Base-by-base conservation (phyloP, 2,888 invertebrate genomes). In the Acleris emargana region DNA sequence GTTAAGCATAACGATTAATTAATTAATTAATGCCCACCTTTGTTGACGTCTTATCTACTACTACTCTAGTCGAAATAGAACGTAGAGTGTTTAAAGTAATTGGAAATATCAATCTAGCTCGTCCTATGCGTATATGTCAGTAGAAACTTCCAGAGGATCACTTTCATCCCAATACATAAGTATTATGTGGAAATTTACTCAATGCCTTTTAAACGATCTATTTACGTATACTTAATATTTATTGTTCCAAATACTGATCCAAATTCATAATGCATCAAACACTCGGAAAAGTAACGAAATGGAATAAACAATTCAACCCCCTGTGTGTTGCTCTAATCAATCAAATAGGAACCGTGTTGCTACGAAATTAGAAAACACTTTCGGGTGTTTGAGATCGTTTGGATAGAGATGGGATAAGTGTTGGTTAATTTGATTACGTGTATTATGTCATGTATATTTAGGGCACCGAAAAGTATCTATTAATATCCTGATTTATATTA, bases 331-430 rank as follows among this genome's bases (percentile, higher is more conserved):
- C 68, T 68, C 59, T 73, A 77, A 80, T 80, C 75, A 77, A 79
- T 80, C 81, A 77, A 77, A 71, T 57, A 57, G 60, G 49, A 60
- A 70, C 71, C 64, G 68, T 73, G 69, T 67, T 75, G 67, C 75
- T 74, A 72, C 71, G 71, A 75, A 79, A 81, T 81, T 79, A 80
- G 79, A 77, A 79, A 81, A 76, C 78, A 81, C 80, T 80, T 82
- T 84, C 72, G 73, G 73, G 76, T 83, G 80, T 80, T 83, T 84
- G 82, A 84, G 78, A 70, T 74, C 73, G 74, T 72, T 78, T 77
- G 76, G 45, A 28, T 60, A 64, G 64, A 43, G 64, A 64, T 55
- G 59, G 49, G 54, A 58, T 13, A 42, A 32, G n/a, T n/a, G 43
- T 18, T 32, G 50, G 17, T 50, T 55, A 54, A 54, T 54, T 54